phyloP scores from a whole-genome alignment of 2,113 vertebrate genomes.

The Phrynocephalus versicolor region DNA sequence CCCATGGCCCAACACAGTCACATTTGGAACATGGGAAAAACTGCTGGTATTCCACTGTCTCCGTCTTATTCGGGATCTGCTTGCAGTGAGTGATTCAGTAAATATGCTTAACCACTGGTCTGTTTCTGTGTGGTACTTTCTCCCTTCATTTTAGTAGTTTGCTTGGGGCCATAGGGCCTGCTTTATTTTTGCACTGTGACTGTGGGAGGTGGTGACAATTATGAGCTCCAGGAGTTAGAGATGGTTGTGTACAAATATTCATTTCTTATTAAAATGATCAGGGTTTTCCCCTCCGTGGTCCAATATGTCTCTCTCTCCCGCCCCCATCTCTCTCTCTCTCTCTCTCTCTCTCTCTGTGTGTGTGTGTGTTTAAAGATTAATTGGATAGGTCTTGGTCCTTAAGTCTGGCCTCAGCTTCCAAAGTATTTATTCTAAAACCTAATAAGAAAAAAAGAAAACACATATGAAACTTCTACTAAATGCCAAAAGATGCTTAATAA shows the following conservation, averaged over 20 bases:
- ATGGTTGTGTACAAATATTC: conserved; percentile 17
- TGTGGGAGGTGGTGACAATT: conserved; percentile 13
- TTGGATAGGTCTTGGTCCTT: conserved; percentile 28
- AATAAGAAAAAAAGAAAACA: neutral
- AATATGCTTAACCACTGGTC: conserved; percentile 2
- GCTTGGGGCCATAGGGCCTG: conserved; percentile 28
- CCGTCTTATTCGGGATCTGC: neutral
- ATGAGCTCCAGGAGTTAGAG: conserved; percentile 37
- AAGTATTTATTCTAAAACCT: neutral
- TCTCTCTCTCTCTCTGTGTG: too few species aligned
- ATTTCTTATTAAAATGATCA: conserved; percentile 7
- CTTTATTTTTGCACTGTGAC: conserved; percentile 48
- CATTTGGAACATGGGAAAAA: too few species aligned
- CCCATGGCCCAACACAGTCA: too few species aligned
- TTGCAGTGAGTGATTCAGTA: neutral
- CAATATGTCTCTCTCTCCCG: too few species aligned
- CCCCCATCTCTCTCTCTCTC: too few species aligned
- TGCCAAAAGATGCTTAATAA: neutral
- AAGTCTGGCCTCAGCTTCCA: conserved; percentile 1
- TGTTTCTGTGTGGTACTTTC: neutral
- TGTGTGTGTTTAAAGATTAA: conserved; percentile 33
- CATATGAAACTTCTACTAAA: neutral
- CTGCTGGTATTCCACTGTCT: too few species aligned
- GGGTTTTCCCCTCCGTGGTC: neutral
- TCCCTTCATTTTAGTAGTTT: conserved; percentile 20